phyloP scores from a whole-genome alignment of 2,888 invertebrate genomes.

The Drosophila anceps region DNA sequence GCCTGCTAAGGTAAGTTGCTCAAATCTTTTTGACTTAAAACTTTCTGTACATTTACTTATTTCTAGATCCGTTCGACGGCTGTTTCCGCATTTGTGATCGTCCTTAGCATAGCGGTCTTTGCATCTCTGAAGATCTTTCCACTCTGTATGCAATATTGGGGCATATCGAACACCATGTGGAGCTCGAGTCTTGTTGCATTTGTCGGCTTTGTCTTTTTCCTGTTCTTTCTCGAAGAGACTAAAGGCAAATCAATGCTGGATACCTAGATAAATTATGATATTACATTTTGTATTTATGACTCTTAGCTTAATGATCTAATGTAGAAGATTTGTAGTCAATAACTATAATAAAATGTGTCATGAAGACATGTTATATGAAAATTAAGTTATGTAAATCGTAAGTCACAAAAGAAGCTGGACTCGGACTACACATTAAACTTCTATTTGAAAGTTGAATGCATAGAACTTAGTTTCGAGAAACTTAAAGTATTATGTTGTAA shows the following conservation, averaged over 20 bases:
- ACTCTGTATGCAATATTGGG: slow-evolving; percentile 59
- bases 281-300: neutral
- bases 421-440: too few relatives aligned
- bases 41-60: neutral
- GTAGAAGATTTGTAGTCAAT: neutral
- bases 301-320: neutral
- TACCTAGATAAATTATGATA: neutral
- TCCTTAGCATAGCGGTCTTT: slow-evolving; percentile 67
- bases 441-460: too few relatives aligned
- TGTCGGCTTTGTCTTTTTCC: slow-evolving; percentile 66
- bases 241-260: slow-evolving; percentile 75
- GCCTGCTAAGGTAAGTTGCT: slow-evolving; percentile 74
- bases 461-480: too few relatives aligned
- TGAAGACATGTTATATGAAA: neutral
- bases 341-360: neutral
- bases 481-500: too few relatives aligned
- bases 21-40: neutral
- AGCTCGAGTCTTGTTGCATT: slow-evolving; percentile 60
- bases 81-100: slow-evolving; percentile 59
- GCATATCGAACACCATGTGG: slow-evolving; percentile 75
- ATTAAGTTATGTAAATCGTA: neutral
- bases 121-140: slow-evolving; percentile 73
- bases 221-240: slow-evolving; percentile 74
- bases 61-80: slow-evolving; percentile 74
- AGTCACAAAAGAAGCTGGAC: too few relatives aligned